Conservation (phyloP, 2,113 vertebrate species). For the Lucifuga dentata region DNA sequence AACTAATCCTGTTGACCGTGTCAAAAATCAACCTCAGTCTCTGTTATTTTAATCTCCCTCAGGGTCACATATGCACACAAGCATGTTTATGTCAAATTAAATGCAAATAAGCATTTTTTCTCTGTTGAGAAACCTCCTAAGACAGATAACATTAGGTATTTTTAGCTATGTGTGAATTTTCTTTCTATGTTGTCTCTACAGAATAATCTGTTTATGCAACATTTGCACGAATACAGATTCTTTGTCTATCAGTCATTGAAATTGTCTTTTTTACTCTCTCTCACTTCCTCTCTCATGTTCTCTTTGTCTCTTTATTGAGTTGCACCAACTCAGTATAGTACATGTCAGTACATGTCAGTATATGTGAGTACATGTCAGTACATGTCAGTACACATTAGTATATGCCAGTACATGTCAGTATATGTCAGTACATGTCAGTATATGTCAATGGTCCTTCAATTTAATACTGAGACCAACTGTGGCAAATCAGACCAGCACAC, state of each 20-base stretch:
- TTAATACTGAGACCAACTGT: conserved; percentile 23
- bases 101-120: not conserved
- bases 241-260: too few species aligned
- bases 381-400: too few species aligned
- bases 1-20: conserved; percentile 31
- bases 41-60: conserved; percentile 6
- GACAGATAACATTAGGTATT: too few species aligned
- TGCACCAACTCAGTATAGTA: not conserved
- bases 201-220: too few species aligned
- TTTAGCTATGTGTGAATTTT: too few species aligned
- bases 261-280: too few species aligned
- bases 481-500: conserved; percentile 1
- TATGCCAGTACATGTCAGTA: too few species aligned
- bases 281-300: not conserved
- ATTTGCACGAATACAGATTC: too few species aligned
- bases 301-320: conserved; percentile 5
- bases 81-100: not conserved
- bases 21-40: not conserved
- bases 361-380: too few species aligned
- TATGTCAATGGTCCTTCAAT: conserved; percentile 24
- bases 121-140: not conserved
- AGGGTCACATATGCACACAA: not conserved
- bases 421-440: too few species aligned
- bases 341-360: conserved; percentile 30
- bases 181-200: too few species aligned